These are phyloP conservation scores for Babyrousa celebensis DNA, from an alignment of 2,797 vertebrate species.

Conservation along the genomic window DNA sequence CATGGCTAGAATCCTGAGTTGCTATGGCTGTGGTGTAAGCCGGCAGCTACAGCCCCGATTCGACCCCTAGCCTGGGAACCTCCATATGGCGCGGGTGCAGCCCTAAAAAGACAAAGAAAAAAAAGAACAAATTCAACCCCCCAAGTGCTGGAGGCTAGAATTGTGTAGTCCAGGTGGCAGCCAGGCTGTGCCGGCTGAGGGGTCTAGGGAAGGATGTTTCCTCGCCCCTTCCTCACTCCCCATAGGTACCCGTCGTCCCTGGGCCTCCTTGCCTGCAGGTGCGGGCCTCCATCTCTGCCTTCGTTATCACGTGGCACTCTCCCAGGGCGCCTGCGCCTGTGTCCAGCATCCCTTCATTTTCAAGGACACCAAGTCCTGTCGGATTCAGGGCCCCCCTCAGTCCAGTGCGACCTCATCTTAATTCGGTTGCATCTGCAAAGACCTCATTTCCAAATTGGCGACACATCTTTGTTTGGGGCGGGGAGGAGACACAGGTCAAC, in stretches of 20 bases:
- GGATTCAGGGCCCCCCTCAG: not conserved
- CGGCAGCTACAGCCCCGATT: too few relatives aligned
- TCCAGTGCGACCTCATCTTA: not conserved
- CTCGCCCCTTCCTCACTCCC: not conserved
- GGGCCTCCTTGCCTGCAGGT: not conserved
- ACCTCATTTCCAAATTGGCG: constrained; percentile 38
- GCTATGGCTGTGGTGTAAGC: too few relatives aligned
- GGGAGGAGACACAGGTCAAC: not conserved
- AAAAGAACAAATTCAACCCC: not conserved
- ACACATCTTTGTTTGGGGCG: not conserved
- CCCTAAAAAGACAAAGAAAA: too few relatives aligned
- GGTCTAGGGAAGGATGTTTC: not conserved
- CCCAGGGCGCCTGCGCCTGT: not conserved
- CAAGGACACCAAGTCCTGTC: not conserved
- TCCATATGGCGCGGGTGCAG: too few relatives aligned
- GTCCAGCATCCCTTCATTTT: not conserved
- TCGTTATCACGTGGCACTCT: not conserved
- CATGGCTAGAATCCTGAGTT: too few relatives aligned
- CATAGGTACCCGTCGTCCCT: not conserved
- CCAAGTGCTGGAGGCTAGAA: not conserved
- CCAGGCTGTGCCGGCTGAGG: not conserved
- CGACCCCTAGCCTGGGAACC: too few relatives aligned
- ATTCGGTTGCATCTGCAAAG: not conserved
- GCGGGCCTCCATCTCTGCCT: not conserved
- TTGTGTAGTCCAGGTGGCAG: not conserved